Evolutionary conservation across 2,888 invertebrate species (phyloP).

Genomic region (Escarpia spicata): DNA sequence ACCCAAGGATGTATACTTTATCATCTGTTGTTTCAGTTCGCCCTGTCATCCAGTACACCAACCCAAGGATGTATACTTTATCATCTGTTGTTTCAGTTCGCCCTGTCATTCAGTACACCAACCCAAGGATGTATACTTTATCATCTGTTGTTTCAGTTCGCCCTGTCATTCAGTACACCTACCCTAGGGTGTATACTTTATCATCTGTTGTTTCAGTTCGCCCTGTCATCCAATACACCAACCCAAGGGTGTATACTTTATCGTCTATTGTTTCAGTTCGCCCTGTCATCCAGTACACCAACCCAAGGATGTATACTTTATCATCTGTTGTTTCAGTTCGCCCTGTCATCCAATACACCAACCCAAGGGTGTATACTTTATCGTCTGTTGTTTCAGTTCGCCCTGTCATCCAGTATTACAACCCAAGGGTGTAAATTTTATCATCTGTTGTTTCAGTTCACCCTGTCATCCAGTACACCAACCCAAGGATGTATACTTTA

Average conservation of each 20-base stretch:
- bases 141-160: slow-evolving; percentile 52
- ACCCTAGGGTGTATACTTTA: slow-evolving; percentile 54
- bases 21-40: slow-evolving; percentile 53
- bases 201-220: slow-evolving; percentile 53
- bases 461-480: slow-evolving; percentile 66
- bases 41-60: slow-evolving; percentile 66
- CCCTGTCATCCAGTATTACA: slow-evolving; percentile 66
- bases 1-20: slow-evolving; percentile 54
- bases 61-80: slow-evolving; percentile 54
- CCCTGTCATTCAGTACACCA: slow-evolving; percentile 66
- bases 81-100: slow-evolving; percentile 53
- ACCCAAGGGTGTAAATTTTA: slow-evolving; percentile 54
- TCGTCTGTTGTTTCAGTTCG: slow-evolving; percentile 52
- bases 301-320: slow-evolving; percentile 54
- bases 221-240: slow-evolving; percentile 66
- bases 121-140: slow-evolving; percentile 54
- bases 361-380: slow-evolving; percentile 54
- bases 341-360: slow-evolving; percentile 66
- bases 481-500: slow-evolving; percentile 54
- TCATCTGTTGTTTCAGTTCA: slow-evolving; percentile 53
- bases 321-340: slow-evolving; percentile 53
- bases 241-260: slow-evolving; percentile 54
- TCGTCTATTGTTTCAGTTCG: slow-evolving; percentile 52
- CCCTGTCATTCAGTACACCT: slow-evolving; percentile 66
- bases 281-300: slow-evolving; percentile 66